Evolutionary conservation across 2,888 invertebrate species (phyloP).

Genomic region (Andrena bucephala): DNA sequence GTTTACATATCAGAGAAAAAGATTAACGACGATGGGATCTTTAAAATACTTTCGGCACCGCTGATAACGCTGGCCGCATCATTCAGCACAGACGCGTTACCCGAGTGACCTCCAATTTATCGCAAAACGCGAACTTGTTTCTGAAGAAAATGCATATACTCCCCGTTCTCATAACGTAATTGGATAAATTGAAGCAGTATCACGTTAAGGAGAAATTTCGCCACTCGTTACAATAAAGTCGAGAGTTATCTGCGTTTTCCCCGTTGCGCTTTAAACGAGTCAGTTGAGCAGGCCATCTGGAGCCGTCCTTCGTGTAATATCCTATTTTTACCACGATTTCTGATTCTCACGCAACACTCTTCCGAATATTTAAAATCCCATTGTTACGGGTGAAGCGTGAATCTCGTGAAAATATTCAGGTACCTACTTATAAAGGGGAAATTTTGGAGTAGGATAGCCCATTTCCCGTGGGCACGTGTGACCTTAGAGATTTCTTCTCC

Average conservation of each 20-base stretch:
- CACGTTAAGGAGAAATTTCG: constrained; percentile 16
- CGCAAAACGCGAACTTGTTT: constrained; percentile 41
- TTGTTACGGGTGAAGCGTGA: neutral
- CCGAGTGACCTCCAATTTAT: constrained; percentile 36
- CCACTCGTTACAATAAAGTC: neutral
- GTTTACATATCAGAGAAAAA: neutral
- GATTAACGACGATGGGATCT: no score
- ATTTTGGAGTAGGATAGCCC: neutral
- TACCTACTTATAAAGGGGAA: neutral
- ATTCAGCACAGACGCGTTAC: neutral
- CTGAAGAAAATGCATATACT: neutral
- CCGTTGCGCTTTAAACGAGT: neutral
- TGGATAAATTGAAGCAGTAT: constrained; percentile 18
- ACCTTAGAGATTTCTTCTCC: constrained; percentile 13
- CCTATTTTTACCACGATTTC: neutral
- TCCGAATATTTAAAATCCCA: no score
- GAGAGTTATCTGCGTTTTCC: neutral
- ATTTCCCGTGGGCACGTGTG: neutral
- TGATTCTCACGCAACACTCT: neutral
- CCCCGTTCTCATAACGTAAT: constrained; percentile 25
- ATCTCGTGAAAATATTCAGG: neutral
- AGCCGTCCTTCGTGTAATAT: neutral
- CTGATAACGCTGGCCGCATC: neutral
- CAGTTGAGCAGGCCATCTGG: neutral
- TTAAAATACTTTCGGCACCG: neutral